Percentiles rank a stretch among this genome's conserved stretches.
phyloP scores from a whole-genome alignment of 2,888 invertebrate genomes.

The Chrysodeixis includens region DNA sequence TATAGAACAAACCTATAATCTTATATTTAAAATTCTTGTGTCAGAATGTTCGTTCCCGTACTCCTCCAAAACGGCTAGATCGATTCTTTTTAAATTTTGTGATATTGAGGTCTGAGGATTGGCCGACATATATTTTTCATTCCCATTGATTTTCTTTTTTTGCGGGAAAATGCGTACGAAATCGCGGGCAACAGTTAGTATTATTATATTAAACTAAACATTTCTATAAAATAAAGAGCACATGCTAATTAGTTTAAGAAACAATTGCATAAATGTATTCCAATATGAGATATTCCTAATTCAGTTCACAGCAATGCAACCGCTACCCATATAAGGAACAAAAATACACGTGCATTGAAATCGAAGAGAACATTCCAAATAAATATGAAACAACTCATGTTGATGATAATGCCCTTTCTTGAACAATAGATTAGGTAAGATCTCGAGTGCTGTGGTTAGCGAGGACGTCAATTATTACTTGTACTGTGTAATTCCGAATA shows the following conservation, averaged over 20 bases:
- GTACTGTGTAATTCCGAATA: background rate
- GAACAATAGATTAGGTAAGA: conserved; percentile 50
- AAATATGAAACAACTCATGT: conserved; percentile 55
- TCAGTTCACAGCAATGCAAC: background rate
- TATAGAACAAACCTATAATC: too few species aligned
- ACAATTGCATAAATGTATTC: background rate
- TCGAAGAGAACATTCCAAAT: conserved; percentile 34
- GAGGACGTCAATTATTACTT: conserved; percentile 17
- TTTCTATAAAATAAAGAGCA: too few species aligned
- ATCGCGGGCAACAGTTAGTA: too few species aligned
- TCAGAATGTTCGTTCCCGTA: too few species aligned
- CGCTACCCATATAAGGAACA: background rate
- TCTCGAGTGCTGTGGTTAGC: conserved; percentile 7
- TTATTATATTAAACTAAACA: too few species aligned
- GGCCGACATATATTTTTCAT: too few species aligned
- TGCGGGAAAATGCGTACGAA: too few species aligned
- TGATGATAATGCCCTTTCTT: conserved; percentile 52
- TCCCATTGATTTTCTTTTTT: too few species aligned
- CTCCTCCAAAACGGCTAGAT: too few species aligned
- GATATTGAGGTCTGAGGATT: too few species aligned
- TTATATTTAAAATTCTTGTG: too few species aligned
- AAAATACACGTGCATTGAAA: conserved; percentile 3
- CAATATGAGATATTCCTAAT: background rate
- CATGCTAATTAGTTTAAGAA: background rate
- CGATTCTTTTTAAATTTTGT: too few species aligned